Percentiles rank a stretch among this genome's conserved stretches.
These are phyloP conservation scores for Standfussiana lucernea DNA, from an alignment of 2,888 invertebrate species.

Conservation along the genomic window DNA sequence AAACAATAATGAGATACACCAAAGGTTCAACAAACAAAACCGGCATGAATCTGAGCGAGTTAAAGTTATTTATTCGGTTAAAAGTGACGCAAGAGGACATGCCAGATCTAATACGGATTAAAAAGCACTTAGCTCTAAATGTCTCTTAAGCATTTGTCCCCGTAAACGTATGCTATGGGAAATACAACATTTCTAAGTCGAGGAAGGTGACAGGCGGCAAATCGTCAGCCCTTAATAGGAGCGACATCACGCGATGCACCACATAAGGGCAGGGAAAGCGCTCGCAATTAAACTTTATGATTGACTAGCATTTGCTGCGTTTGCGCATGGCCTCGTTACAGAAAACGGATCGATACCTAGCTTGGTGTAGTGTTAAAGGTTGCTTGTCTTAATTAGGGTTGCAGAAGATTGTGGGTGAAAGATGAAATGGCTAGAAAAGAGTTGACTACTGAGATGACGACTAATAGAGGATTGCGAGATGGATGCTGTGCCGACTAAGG, in stretches of 20 bases:
- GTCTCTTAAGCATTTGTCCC: conserved; percentile 54
- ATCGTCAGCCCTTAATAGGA: conserved; percentile 79
- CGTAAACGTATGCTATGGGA: conserved; percentile 52
- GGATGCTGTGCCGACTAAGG: background rate
- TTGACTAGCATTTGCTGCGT: conserved; percentile 75
- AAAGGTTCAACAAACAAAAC: background rate
- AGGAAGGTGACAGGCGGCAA: conserved; percentile 76
- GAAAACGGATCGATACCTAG: conserved; percentile 24
- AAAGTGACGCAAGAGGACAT: conserved; percentile 13
- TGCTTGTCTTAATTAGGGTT: conserved; percentile 10
- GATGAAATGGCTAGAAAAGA: background rate
- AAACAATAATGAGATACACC: background rate
- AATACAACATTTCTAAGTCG: conserved; percentile 61
- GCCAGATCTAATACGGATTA: conserved; percentile 12
- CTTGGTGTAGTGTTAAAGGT: conserved; percentile 15
- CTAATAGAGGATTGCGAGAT: background rate
- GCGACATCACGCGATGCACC: conserved; percentile 75
- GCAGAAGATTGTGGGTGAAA: background rate
- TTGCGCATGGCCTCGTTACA: conserved; percentile 63
- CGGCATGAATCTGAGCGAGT: background rate
- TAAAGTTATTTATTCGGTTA: background rate
- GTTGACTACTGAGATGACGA: background rate
- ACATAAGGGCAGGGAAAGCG: conserved; percentile 81
- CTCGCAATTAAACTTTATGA: conserved; percentile 79
- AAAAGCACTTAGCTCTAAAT: conserved; percentile 44